Evolutionary conservation across 2,888 invertebrate species (phyloP).

Genomic region (Alentia gelatinosa): DNA sequence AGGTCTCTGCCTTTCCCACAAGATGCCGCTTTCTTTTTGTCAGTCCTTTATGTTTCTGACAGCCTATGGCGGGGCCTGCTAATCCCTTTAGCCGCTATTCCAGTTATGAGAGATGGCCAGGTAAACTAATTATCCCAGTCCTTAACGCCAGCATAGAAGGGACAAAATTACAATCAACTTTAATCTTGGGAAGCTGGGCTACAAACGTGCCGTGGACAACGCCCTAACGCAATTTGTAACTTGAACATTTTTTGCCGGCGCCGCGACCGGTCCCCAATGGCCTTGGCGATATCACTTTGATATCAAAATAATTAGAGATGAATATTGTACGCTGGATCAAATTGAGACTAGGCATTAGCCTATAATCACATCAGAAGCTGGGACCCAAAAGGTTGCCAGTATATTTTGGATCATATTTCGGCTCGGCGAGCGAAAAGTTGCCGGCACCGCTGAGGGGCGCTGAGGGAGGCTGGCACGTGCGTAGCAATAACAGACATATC

Average conservation of each 20-base stretch:
- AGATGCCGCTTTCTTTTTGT: background rate
- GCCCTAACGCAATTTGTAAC: slow-evolving; percentile 46
- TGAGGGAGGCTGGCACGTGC: background rate
- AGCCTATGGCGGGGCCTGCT: slow-evolving; percentile 5
- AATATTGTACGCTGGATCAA: background rate
- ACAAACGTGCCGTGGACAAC: background rate
- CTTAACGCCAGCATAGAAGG: background rate
- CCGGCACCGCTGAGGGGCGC: background rate
- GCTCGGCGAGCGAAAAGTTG: background rate
- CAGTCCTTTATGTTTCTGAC: slow-evolving; percentile 28
- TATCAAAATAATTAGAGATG: slow-evolving; percentile 32
- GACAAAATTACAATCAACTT: slow-evolving; percentile 54
- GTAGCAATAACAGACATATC: slow-evolving; percentile 48
- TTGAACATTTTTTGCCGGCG: slow-evolving; percentile 36
- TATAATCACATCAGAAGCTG: slow-evolving; percentile 38
- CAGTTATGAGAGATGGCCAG: slow-evolving; percentile 37
- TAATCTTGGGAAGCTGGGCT: background rate
- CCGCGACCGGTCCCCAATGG: background rate
- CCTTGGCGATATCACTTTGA: slow-evolving; percentile 40
- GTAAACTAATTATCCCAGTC: slow-evolving; percentile 42
- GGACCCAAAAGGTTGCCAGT: slow-evolving; percentile 36
- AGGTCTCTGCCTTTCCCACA: background rate
- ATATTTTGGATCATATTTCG: slow-evolving; percentile 45
- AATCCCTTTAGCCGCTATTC: slow-evolving; percentile 41
- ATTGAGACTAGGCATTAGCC: slow-evolving; percentile 43